Base-by-base conservation (phyloP, 2,113 vertebrate genomes). In the Rhabdornis inornatus region DNA sequence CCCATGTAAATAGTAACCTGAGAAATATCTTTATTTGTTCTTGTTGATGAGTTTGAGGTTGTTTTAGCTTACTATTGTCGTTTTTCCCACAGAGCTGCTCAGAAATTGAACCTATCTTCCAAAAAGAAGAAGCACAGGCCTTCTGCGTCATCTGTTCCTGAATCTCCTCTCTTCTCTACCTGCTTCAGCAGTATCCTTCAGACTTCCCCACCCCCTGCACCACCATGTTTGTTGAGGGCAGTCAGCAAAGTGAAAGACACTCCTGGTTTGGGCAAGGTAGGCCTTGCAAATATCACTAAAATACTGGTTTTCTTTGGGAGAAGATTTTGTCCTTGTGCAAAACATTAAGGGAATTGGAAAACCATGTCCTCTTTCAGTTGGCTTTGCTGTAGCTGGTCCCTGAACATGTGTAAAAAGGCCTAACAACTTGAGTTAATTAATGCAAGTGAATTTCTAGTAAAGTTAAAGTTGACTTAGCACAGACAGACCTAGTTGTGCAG, bases 241-340 rank as follows among this genome's bases (percentile, higher is more conserved):
- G 98, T 99, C 94, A 99, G 98, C 97, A 99, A 99, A 97, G 98
- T 99, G 96, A 99, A 99, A 97, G 99, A 99, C 92, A 99, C 98
- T 5, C 99, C 99, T 3, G 99, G 99, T 57, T 96, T 99, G 70
- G 99, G 99, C 96, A 99, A 99, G 99, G 99, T 99, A 99, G 75
- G 97, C 24, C 4, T 68, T 61, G 37, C 20, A 2, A 97, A 87
- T 19, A 11, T 78, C 75, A 65, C 44, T 72, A 19, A 72, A 83
- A 39, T 7, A 11, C 30, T 49, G 63, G 7, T 57, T 92, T 89
- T 70, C 35, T 57, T 8, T 76, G 47, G 56, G 28, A 65, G 30
- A 56, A 77, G 28, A 57, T 59, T 82, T 83, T 70, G 35, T 75
- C 19, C 33, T 57, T 8, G 6, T 5, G 8, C 3, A 56, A 60